Percentiles rank a stretch among this genome's conserved stretches.
phyloP scores from a whole-genome alignment of 2,113 vertebrate species.

The Lycaon pictus region DNA sequence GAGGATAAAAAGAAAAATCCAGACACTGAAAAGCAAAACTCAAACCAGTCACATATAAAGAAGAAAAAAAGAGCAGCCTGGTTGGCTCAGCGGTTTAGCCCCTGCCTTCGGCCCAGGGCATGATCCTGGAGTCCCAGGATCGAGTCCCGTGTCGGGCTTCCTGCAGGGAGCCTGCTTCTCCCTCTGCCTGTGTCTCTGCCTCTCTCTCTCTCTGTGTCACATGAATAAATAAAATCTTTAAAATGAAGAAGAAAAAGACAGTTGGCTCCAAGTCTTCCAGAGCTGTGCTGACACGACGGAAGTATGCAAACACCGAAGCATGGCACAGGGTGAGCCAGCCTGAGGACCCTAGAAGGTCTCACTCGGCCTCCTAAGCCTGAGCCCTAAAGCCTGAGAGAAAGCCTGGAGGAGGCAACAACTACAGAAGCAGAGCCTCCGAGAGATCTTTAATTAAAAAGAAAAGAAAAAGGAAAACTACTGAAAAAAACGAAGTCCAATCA shows the following conservation, averaged over 20 bases:
- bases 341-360: background rate
- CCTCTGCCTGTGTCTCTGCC: too few species aligned
- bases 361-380: background rate
- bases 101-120: too few species aligned
- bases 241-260: background rate
- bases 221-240: too few species aligned
- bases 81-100: too few species aligned
- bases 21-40: background rate
- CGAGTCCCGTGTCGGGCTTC: too few species aligned
- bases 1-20: background rate
- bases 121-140: too few species aligned
- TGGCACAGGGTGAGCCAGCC: background rate
- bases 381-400: background rate
- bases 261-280: background rate
- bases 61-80: background rate
- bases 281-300: background rate
- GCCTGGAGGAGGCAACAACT: background rate
- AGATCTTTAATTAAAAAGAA: background rate
- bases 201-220: too few species aligned
- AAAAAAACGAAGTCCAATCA: background rate
- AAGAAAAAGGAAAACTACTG: background rate
- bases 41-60: background rate
- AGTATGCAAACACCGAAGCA: accelerated
- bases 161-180: too few species aligned
- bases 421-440: background rate